Evolutionary conservation across 2,113 vertebrate genomes (phyloP).

Genomic region (Grammomys dolichurus): DNA sequence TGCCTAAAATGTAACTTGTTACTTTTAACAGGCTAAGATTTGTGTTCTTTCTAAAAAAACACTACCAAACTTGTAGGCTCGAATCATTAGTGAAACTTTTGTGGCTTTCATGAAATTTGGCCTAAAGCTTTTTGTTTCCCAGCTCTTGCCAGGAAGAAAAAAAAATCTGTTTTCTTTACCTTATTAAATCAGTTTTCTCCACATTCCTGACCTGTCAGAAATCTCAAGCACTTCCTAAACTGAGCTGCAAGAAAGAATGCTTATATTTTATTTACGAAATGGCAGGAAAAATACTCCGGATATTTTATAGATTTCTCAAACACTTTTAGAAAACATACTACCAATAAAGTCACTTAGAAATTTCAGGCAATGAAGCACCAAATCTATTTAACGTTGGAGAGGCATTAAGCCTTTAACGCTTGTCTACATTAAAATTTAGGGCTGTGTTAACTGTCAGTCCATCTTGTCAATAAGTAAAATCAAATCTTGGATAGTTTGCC

Average conservation of each 20-base stretch:
- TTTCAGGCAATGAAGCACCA: neutral
- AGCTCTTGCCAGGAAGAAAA: neutral
- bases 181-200: constrained; percentile 36
- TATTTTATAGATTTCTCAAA: constrained; percentile 21
- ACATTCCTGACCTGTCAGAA: neutral
- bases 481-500: neutral
- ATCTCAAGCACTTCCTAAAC: constrained; percentile 15
- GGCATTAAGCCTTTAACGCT: neutral
- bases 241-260: neutral
- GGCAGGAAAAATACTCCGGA: constrained; percentile 10
- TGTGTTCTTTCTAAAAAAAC: neutral
- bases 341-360: neutral
- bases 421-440: constrained; percentile 16
- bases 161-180: neutral
- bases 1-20: neutral
- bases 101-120: neutral
- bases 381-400: constrained; percentile 28
- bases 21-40: neutral
- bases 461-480: neutral
- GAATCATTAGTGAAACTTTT: neutral
- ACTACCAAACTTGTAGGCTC: neutral
- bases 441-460: neutral
- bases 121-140: neutral
- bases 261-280: constrained; percentile 28
- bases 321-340: constrained; percentile 1